These are phyloP conservation scores for Andrena trimmerana DNA, from an alignment of 2,888 invertebrate genomes.

Conservation along the genomic window DNA sequence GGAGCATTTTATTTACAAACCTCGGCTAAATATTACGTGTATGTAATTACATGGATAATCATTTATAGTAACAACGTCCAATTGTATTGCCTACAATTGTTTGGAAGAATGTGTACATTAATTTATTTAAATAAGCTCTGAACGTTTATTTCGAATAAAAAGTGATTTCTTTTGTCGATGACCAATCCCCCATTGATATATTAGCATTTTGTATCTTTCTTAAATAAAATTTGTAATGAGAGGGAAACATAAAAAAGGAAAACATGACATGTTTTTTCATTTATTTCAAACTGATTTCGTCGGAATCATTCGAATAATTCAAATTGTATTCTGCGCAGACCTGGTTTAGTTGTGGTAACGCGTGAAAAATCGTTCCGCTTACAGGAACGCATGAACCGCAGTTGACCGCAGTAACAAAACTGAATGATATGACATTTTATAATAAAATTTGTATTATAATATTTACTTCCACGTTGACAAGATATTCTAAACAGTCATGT, in stretches of 20 bases:
- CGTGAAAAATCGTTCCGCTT: too few relatives aligned
- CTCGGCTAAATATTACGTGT: slow-evolving; percentile 14
- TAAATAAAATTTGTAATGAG: neutral
- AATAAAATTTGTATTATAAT: too few relatives aligned
- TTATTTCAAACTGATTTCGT: neutral
- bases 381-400: too few relatives aligned
- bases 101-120: slow-evolving; percentile 3
- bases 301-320: neutral
- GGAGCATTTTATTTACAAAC: neutral
- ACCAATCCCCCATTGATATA: too few relatives aligned
- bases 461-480: too few relatives aligned
- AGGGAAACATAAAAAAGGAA: neutral
- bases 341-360: too few relatives aligned
- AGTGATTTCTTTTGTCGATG: neutral
- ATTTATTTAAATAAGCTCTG: slow-evolving; percentile 1
- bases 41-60: slow-evolving; percentile 15
- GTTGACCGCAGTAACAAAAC: too few relatives aligned
- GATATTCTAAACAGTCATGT: too few relatives aligned
- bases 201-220: too few relatives aligned
- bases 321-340: too few relatives aligned
- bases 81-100: slow-evolving; percentile 23
- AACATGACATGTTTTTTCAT: neutral
- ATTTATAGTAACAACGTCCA: slow-evolving; percentile 11
- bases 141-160: neutral
- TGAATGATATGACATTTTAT: too few relatives aligned